Base-by-base conservation (phyloP, 30 jellyfish, hydroid and myxozoan species). In the Euphysa ruthae region DNA sequence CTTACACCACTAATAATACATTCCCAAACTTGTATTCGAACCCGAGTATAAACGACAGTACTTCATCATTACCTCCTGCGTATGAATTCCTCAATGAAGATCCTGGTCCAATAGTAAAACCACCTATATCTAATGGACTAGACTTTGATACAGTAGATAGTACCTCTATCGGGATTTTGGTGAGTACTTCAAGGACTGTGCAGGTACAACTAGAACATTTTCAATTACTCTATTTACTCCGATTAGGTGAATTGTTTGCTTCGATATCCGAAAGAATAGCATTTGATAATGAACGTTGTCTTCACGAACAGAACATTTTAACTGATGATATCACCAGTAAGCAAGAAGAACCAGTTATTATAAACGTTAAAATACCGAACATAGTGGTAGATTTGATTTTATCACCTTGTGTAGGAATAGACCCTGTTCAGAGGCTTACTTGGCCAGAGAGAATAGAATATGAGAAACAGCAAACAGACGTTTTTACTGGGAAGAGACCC, bases 201-300 rank as follows among this genome's bases (percentile, higher is more conserved):
- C 65, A 56, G 43, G 35, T 88, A 22, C 97, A 88, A 77, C 76
- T 88, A 6, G 97, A 88, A 18, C 97, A 88, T 70, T 88, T 88
- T 65, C 97, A 88, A 35, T 66, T 88, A 24, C 44, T 88, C n/a
- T 88, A 66, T 56, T 61, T 88, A 43, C 8, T 88, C 15, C 94
- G 97, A 14, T 21, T 88, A 49, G 90, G 83, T 24, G 97, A 88
- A 57, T 65, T 73, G 93, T 50, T 79, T 29, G 34, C 69, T 2
- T 86, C 70, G 3, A 82, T 88, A 13, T 73, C 79, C 16, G 71
- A 72, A 43, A 61, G 66, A 19, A 57, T 88, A 0, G 57, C 78
- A 49, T 55, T 32, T 23, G 97, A 81, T 54, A 85, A 78, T 14
- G 43, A 63, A 70, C 82, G 38, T n/a, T 70, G 54, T 43, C 31